Percentiles rank a stretch among this genome's conserved stretches.
Conservation (phyloP, 2,888 invertebrate species). For the Empis stercorea region DNA sequence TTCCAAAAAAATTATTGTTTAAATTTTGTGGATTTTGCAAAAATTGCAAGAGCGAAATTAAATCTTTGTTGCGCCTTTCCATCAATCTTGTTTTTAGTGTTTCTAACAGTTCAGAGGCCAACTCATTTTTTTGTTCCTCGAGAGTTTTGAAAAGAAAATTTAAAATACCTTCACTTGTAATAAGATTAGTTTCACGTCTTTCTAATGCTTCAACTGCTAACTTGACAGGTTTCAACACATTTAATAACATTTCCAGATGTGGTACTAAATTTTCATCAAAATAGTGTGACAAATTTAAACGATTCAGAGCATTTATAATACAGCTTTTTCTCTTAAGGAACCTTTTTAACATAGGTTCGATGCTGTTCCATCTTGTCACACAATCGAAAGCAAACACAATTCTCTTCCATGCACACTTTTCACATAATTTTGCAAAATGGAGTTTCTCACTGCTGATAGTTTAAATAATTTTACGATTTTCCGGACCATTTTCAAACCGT, state of each 20-base stretch:
- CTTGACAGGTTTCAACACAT: slow-evolving; percentile 1
- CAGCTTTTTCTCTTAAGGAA: not conserved
- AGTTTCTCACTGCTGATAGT: not conserved
- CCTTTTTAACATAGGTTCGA: slow-evolving; percentile 1
- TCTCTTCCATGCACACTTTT: not conserved
- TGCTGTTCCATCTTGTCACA: slow-evolving; percentile 1
- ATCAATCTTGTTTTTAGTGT: not conserved
- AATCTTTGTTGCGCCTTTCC: not conserved
- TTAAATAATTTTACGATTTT: not conserved
- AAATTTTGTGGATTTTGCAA: not conserved
- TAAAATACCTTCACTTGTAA: slow-evolving; percentile 3
- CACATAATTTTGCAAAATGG: not conserved
- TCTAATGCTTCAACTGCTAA: slow-evolving; percentile 1
- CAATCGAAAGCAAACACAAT: not conserved
- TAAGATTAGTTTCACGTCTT: not conserved
- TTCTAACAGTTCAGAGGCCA: not conserved
- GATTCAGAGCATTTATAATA: not conserved
- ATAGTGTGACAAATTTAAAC: slow-evolving; percentile 2
- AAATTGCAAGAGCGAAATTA: not conserved
- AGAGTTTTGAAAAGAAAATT: slow-evolving; percentile 1
- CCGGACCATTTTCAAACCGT: not conserved
- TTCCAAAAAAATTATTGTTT: not conserved
- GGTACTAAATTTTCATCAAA: not conserved
- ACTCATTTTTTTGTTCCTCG: not conserved
- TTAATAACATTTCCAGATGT: not conserved